Base-by-base conservation (phyloP, 2,888 invertebrate genomes). In the Celastrina argiolus region DNA sequence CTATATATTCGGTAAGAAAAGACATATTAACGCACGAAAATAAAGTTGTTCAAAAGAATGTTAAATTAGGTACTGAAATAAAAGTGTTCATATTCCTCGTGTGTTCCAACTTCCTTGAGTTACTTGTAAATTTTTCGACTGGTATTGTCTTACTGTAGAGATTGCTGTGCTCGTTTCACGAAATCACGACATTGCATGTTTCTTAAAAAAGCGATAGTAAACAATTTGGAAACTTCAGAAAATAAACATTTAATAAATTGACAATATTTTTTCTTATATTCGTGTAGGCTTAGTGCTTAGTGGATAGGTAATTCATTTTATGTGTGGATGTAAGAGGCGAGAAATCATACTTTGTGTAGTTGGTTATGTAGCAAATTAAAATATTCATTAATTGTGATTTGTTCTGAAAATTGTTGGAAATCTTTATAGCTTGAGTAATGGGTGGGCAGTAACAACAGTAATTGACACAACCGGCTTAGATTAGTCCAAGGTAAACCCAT, bases 1-100 rank as follows among this genome's bases (percentile, higher is more conserved):
- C 90, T 71, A 88, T 89, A 77, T 89, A 90, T 79, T 91, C 90
- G n/a, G 90, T 89, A 74, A 90, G 70, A 68, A 88, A 91, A 66
- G 90, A 91, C 90, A 91, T 90, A 22, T 51, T 22, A 16, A 4
- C 22, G 2, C 22, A 16, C 18, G 22, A 51, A 36, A 36, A 36
- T 2, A 36, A 31, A 4, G 4, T n/a, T n/a, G 31, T 31, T 36
- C 36, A 36, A 36, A 36, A 36, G 2, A 36, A 7, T 12, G 12
- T 36, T 36, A 36, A 36, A 36, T 36, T 36, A 7, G 2, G 7
- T 36, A 36, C 10, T 51, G 5, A 22, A 22, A 10, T 18, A 51
- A 51, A 51, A 22, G 22, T 36, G 36, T 36, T 36, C 22, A 22
- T 22, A 5, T 12, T 26, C 2, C 14, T 12, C 14, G 51, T 22